Evolutionary conservation across 1,140 invertebrate genomes (phyloP).

Genomic region (Bombus huntii): DNA sequence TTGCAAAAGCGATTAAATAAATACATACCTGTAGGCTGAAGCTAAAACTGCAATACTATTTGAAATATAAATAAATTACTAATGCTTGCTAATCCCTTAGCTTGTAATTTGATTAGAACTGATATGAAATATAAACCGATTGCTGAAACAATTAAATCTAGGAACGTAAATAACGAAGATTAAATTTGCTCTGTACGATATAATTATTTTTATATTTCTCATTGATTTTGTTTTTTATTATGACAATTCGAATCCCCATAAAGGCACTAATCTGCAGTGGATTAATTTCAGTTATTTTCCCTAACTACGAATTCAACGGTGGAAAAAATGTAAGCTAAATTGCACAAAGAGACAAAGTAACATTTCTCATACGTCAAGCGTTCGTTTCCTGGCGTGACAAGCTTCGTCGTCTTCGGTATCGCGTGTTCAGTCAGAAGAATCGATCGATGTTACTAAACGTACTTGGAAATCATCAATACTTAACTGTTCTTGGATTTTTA

Average conservation of each 20-base stretch:
- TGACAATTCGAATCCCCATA: background rate
- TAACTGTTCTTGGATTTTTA: conserved; percentile 25
- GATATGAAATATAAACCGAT: background rate
- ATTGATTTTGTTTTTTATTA: background rate
- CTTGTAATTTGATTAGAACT: background rate
- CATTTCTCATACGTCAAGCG: conserved; percentile 3
- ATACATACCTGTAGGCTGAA: too few species aligned
- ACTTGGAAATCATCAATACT: conserved; percentile 38
- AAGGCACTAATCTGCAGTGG: background rate
- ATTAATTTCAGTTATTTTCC: background rate
- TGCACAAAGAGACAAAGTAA: too few species aligned
- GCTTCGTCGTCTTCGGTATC: conserved; percentile 2
- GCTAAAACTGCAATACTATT: too few species aligned
- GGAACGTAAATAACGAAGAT: background rate
- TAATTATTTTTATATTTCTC: background rate
- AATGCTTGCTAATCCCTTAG: background rate
- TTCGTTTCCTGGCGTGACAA: background rate
- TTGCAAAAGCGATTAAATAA: too few species aligned
- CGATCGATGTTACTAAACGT: conserved; percentile 48
- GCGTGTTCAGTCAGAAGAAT: conserved; percentile 30
- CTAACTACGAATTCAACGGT: background rate
- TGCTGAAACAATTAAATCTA: background rate
- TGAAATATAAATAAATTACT: too few species aligned
- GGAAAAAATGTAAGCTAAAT: background rate
- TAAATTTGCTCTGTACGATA: background rate